These are phyloP conservation scores for Scylla paramamosain DNA, from an alignment of 1,140 invertebrate species.

Conservation along the genomic window DNA sequence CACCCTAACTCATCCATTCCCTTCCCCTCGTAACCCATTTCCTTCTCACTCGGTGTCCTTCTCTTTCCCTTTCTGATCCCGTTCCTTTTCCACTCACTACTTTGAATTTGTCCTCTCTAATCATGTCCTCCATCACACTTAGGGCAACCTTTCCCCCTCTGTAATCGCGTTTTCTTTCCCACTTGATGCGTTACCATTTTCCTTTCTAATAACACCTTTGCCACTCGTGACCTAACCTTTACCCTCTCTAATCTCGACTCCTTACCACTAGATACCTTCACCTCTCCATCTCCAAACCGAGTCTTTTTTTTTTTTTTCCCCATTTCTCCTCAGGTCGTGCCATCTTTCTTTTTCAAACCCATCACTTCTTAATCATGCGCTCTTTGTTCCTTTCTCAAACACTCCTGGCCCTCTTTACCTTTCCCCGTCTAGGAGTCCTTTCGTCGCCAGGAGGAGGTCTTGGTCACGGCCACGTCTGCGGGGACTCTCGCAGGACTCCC, in stretches of 20 bases:
- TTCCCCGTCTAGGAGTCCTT: background rate
- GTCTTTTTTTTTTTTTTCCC: too few species aligned
- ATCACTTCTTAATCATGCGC: too few species aligned
- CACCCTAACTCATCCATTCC: too few species aligned
- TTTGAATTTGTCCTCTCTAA: background rate
- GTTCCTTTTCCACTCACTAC: background rate
- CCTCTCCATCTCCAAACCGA: too few species aligned
- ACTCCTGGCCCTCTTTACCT: background rate
- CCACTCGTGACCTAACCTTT: background rate
- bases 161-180: background rate
- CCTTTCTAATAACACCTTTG: background rate
- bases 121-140: too few species aligned
- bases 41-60: background rate
- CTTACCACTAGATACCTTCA: too few species aligned
- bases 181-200: background rate
- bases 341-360: too few species aligned
- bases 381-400: background rate
- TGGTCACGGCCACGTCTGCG: background rate
- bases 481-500: background rate
- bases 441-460: background rate
- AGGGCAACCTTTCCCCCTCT: background rate
- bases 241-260: too few species aligned
- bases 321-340: too few species aligned
- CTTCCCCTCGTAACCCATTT: background rate
- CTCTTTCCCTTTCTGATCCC: background rate